phyloP scores from a whole-genome alignment of 2,888 invertebrate species.

The Sinelater perroti region DNA sequence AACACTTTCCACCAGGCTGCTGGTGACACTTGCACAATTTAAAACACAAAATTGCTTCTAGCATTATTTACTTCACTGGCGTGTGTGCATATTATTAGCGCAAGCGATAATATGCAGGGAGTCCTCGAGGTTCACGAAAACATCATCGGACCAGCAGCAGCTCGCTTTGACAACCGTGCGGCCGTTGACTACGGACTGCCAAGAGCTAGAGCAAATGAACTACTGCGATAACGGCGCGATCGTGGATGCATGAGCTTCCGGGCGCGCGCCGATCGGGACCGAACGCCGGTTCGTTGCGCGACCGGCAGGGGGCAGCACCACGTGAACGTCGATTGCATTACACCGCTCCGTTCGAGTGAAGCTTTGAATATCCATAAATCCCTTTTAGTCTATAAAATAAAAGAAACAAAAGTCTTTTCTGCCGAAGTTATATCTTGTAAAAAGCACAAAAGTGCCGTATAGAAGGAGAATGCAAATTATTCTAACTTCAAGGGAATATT shows the following conservation, averaged over 20 bases:
- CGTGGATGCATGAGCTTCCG: constrained; percentile 15
- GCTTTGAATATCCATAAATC: too few species aligned
- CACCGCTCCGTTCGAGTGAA: too few species aligned
- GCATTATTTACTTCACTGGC: constrained; percentile 54
- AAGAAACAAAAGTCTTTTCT: too few species aligned
- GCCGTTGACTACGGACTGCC: constrained; percentile 58
- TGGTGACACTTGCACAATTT: constrained; percentile 57
- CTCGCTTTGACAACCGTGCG: constrained; percentile 52
- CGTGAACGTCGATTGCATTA: background rate
- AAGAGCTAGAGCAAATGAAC: constrained; percentile 50
- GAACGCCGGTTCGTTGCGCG: background rate
- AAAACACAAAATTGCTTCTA: constrained; percentile 53
- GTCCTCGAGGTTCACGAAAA: constrained; percentile 48
- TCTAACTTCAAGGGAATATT: too few species aligned
- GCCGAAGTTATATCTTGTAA: too few species aligned
- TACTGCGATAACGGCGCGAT: constrained; percentile 38
- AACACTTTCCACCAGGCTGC: constrained; percentile 56
- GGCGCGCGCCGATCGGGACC: background rate
- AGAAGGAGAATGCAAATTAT: too few species aligned
- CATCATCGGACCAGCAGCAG: constrained; percentile 53
- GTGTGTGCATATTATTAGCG: constrained; percentile 36
- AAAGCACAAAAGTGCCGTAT: too few species aligned
- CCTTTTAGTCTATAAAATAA: too few species aligned
- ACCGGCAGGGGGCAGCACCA: constrained; percentile 9
- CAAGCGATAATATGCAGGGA: constrained; percentile 38